These are phyloP conservation scores for Phoenicopterus ruber DNA, from an alignment of 2,113 vertebrate genomes.

Conservation along the genomic window DNA sequence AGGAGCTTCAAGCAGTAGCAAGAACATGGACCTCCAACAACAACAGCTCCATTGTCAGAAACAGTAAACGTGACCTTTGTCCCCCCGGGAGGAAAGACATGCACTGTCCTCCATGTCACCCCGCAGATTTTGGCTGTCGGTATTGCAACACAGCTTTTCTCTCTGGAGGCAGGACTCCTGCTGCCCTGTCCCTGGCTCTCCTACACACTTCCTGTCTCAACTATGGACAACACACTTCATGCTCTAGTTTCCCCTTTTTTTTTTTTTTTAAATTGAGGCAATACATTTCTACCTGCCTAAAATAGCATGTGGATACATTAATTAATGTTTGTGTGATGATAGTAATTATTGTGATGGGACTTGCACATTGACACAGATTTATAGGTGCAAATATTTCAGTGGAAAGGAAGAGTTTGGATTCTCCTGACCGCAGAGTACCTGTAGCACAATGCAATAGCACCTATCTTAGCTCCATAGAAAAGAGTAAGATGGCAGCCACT, in stretches of 20 bases:
- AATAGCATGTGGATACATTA: background rate
- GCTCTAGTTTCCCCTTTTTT: background rate
- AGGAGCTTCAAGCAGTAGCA: background rate
- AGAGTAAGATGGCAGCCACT: constrained; percentile 37
- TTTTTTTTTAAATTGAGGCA: background rate
- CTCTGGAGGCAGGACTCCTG: background rate
- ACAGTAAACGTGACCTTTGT: background rate
- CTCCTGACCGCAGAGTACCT: background rate
- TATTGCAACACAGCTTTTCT: background rate
- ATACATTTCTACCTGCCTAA: background rate
- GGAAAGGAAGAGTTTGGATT: background rate
- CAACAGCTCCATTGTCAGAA: constrained; percentile 13
- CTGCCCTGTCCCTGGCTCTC: background rate
- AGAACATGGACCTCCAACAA: background rate
- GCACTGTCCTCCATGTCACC: background rate
- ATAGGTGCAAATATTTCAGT: background rate
- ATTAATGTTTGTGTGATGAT: background rate
- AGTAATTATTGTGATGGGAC: background rate
- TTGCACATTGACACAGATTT: background rate
- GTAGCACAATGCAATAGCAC: background rate
- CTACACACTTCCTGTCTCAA: background rate
- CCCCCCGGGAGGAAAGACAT: background rate
- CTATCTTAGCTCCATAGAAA: background rate
- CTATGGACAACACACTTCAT: background rate
- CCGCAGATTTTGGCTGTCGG: accelerated